A percentile compares a stretch with the other conserved stretches of the same genome.
These are phyloP conservation scores for Rhinolophus sinicus DNA, from an alignment of 2,113 vertebrate species.

Conservation along the genomic window DNA sequence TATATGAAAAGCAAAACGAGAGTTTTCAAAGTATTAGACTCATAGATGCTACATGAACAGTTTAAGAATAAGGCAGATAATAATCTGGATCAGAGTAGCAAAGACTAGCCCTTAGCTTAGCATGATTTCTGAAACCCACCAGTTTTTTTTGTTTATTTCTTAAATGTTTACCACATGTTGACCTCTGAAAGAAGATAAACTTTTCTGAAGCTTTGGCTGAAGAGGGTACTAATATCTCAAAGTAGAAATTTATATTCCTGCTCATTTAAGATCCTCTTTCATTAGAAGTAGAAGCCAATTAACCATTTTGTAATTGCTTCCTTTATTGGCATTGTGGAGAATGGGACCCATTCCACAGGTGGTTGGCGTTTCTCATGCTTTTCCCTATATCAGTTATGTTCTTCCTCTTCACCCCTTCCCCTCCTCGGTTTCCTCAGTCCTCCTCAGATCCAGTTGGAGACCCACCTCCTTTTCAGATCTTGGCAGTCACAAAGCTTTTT, in stretches of 20 bases:
- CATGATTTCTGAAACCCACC: neutral
- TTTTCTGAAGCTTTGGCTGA: neutral
- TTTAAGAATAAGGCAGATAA: neutral
- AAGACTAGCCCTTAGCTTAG: neutral
- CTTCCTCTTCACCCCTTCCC: neutral
- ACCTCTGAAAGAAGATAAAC: neutral
- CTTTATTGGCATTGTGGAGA: neutral
- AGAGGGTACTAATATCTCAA: neutral
- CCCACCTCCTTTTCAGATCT: neutral
- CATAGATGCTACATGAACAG: neutral
- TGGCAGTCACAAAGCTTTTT: neutral
- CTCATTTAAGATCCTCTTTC: neutral
- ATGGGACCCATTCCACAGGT: neutral
- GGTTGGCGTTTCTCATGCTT: neutral
- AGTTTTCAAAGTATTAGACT: neutral
- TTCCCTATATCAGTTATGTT: neutral
- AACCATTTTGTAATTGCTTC: neutral
- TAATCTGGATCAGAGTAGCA: neutral
- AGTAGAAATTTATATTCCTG: neutral
- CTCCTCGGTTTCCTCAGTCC: neutral
- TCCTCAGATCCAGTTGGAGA: neutral
- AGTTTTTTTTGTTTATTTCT: neutral
- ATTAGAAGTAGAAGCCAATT: neutral
- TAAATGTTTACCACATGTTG: neutral
- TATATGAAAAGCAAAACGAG: slow-evolving; percentile 22